These are phyloP conservation scores for Troilus luridus DNA, from an alignment of 2,888 invertebrate genomes.

Conservation along the genomic window DNA sequence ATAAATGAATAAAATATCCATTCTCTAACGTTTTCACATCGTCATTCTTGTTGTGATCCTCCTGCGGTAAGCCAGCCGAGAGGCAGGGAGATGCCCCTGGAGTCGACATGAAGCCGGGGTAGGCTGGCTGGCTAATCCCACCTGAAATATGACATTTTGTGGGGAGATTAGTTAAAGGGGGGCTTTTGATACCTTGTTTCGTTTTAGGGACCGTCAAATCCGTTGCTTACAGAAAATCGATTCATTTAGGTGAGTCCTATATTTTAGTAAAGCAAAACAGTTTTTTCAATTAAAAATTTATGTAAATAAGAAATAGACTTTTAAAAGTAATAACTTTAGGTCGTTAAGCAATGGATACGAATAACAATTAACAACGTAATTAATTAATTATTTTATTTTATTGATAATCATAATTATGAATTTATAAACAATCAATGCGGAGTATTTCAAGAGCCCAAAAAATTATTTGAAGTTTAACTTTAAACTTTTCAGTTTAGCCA, in stretches of 20 bases:
- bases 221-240: not conserved
- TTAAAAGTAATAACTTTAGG: too few species aligned
- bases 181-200: not conserved
- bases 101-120: not conserved
- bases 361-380: too few species aligned
- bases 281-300: not conserved
- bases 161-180: not conserved
- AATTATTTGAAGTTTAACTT: too few species aligned
- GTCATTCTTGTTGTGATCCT: not conserved
- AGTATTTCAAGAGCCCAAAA: too few species aligned
- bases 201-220: not conserved
- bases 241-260: not conserved
- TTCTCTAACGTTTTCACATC: not conserved
- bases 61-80: not conserved
- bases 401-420: too few species aligned
- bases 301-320: too few species aligned
- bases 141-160: constrained; percentile 37
- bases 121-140: not conserved
- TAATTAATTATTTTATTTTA: too few species aligned
- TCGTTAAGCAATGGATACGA: too few species aligned
- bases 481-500: too few species aligned
- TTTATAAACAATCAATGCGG: too few species aligned
- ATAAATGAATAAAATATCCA: not conserved
- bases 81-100: not conserved
- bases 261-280: not conserved